Conservation (phyloP, 2,113 vertebrate genomes). For the Paramisgurnus dabryanus region DNA sequence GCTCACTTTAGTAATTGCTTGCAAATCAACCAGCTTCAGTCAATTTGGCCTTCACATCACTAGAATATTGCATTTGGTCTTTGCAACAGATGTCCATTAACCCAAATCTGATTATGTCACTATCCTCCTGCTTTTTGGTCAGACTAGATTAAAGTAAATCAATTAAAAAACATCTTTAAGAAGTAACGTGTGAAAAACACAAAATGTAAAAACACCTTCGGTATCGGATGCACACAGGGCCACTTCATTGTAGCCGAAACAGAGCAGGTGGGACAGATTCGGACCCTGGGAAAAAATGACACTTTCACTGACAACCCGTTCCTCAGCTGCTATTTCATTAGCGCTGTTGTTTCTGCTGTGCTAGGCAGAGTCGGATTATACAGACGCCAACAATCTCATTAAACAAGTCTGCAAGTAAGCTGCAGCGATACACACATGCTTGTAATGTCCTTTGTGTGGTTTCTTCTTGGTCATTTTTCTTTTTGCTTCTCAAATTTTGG, state of each 20-base stretch:
- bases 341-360: constrained; percentile 71
- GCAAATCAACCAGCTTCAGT: background rate
- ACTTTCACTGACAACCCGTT: constrained; percentile 50
- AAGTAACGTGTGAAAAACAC: background rate
- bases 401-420: constrained; percentile 72
- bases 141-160: background rate
- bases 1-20: background rate
- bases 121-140: constrained; percentile 9
- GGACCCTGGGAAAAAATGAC: constrained; percentile 46
- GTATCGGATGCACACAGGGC: constrained; percentile 54
- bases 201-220: background rate
- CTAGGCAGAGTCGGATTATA: constrained; percentile 74
- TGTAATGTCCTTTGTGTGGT: constrained; percentile 51
- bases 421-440: constrained; percentile 58
- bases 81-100: constrained; percentile 39
- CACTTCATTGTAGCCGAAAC: constrained; percentile 70
- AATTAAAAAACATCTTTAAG: background rate
- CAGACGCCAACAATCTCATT: constrained; percentile 75
- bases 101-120: constrained; percentile 32
- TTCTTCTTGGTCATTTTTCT: constrained; percentile 11
- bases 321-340: constrained; percentile 72
- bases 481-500: constrained; percentile 62
- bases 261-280: constrained; percentile 50
- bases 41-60: background rate
- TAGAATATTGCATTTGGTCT: constrained; percentile 33